phyloP scores from a whole-genome alignment of 1,140 invertebrate genomes.

The Solenopsis fugax region DNA sequence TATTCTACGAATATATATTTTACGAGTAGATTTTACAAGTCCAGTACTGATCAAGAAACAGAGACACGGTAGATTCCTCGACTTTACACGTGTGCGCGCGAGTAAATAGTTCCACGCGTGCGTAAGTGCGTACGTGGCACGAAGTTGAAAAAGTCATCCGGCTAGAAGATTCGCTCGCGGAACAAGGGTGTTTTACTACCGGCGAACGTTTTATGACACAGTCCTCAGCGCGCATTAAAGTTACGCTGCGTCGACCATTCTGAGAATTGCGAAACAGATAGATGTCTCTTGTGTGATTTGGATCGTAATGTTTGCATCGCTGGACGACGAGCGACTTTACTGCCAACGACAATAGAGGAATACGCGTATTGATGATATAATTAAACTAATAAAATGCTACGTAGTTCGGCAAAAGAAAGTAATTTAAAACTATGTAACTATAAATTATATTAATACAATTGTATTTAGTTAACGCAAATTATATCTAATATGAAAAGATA shows the following conservation, averaged over 20 bases:
- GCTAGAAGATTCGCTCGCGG: neutral
- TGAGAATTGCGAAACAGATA: constrained; percentile 7
- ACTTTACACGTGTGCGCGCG: neutral
- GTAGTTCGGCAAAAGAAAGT: neutral
- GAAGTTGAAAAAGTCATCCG: neutral
- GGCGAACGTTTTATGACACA: constrained; percentile 2
- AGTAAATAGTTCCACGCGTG: constrained; percentile 18
- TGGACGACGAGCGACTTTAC: constrained; percentile 9
- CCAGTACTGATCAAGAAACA: neutral
- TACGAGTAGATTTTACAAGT: neutral
- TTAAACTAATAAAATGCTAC: neutral
- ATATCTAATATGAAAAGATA: neutral
- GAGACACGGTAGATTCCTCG: neutral
- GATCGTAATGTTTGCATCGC: neutral
- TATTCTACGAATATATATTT: neutral
- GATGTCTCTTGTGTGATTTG: neutral
- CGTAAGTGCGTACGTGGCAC: neutral
- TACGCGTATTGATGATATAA: neutral
- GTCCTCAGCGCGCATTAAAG: constrained; percentile 14
- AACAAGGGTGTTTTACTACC: constrained; percentile 6
- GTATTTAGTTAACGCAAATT: neutral
- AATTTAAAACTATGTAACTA: neutral
- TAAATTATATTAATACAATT: neutral
- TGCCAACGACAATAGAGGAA: neutral
- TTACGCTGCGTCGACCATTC: neutral